Base-by-base conservation (phyloP, 2,888 invertebrate genomes). In the Anaspis maculata region DNA sequence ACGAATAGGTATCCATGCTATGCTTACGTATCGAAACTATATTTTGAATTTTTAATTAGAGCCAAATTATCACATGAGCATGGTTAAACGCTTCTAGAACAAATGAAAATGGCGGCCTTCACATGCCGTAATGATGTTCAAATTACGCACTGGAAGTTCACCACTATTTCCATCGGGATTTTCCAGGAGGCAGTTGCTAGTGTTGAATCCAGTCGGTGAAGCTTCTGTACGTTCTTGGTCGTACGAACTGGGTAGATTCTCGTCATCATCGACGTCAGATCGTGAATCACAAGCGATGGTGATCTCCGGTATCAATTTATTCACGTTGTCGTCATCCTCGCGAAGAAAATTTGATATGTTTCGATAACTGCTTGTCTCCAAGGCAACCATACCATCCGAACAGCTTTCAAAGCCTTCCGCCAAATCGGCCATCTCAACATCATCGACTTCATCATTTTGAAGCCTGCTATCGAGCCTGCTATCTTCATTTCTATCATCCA, bases 231-330 rank as follows among this genome's bases (percentile, higher is more conserved):
- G 21, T 15, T 29, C n/a, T 3, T 3, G 9, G 7, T 19, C 15
- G 13, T 26, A 13, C 21, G 7, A n/a, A n/a, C n/a, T n/a, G 24
- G 7, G 11, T 24, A 24, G 14, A 3, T 29, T 27, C 14, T 25
- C 23, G 27, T 9, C 25, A 15, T 9, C 3, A 7, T 9, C 3
- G 31, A 14, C 10, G 25, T 27, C 7, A 7, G n/a, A n/a, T n/a
- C n/a, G n/a, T n/a, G n/a, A n/a, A n/a, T n/a, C n/a, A n/a, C n/a
- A 32, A 13, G 29, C 41, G 13, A 46, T 13, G 15, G 35, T 34
- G 3, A 51, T 27, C 34, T 52, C 48, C 6, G 51, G 49, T 13
- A 42, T 33, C n/a, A 49, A 27, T 15, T 44, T 41, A 9, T 44
- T 27, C 3, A 46, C 26, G 32, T 46, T 49, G 21, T 39, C 39